phyloP scores from a whole-genome alignment of 2,797 vertebrate genomes.

The Heterohyrax brucei region DNA sequence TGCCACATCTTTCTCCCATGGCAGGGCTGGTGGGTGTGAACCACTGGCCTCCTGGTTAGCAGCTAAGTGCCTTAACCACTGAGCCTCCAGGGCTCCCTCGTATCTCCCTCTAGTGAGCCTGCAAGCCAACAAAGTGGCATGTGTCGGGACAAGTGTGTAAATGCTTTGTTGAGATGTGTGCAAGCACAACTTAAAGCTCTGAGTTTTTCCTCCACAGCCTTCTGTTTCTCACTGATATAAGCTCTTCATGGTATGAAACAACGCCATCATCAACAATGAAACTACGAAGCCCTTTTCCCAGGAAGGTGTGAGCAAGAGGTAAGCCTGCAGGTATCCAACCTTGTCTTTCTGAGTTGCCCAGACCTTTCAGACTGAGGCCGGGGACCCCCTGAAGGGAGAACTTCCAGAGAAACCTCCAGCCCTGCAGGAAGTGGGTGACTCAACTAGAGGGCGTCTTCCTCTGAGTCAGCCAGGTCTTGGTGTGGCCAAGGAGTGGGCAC shows the following conservation, averaged over 20 bases:
- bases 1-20: neutral
- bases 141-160: neutral
- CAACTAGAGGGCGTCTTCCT: conserved; percentile 68
- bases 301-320: neutral
- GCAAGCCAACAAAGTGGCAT: no score
- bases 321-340: neutral
- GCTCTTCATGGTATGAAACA: neutral
- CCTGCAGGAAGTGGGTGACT: conserved; percentile 76
- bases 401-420: conserved; percentile 27
- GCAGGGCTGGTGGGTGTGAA: neutral
- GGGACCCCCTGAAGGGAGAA: neutral
- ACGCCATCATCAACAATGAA: neutral
- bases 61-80: neutral
- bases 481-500: conserved; percentile 54
- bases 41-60: neutral
- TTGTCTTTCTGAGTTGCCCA: neutral
- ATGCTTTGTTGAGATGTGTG: neutral
- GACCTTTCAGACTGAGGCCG: neutral
- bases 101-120: neutral
- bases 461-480: conserved; percentile 62
- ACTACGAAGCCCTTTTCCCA: no score
- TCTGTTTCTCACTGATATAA: conserved; percentile 8
- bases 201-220: neutral
- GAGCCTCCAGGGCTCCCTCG: neutral
- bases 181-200: neutral